Conservation (phyloP, 2,113 vertebrate species). For the human region DNA sequence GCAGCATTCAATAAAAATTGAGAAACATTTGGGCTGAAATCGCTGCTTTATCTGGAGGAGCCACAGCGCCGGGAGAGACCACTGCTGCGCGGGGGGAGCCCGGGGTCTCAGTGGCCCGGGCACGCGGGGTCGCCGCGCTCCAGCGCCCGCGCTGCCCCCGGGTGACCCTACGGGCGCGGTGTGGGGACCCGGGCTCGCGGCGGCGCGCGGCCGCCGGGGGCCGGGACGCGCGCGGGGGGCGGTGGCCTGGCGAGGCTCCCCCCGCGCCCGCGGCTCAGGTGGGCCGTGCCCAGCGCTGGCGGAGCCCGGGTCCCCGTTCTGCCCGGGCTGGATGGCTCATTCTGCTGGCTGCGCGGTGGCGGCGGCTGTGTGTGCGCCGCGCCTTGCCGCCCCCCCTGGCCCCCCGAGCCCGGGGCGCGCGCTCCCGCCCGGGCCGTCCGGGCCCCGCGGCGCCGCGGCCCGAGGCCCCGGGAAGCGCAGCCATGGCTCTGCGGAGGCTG, state of each 20-base stretch:
- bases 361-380: slow-evolving; percentile 76
- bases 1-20: slow-evolving; percentile 80
- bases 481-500: slow-evolving; percentile 81
- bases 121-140: background rate
- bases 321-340: slow-evolving; percentile 81
- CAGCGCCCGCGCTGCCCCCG: background rate
- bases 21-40: slow-evolving; percentile 84
- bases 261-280: slow-evolving; percentile 69
- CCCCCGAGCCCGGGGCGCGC: slow-evolving; percentile 78
- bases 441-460: slow-evolving; percentile 77
- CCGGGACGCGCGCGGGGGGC: background rate
- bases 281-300: slow-evolving; percentile 77
- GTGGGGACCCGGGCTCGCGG: background rate
- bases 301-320: slow-evolving; percentile 78
- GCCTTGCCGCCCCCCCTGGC: slow-evolving; percentile 76
- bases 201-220: background rate
- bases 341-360: slow-evolving; percentile 79
- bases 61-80: slow-evolving; percentile 83
- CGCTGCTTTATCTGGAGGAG: slow-evolving; percentile 84
- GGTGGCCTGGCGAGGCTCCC: slow-evolving; percentile 30
- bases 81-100: slow-evolving; percentile 74
- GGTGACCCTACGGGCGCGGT: background rate
- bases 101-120: background rate
- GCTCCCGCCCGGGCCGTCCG: slow-evolving; percentile 69
- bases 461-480: slow-evolving; percentile 72